A percentile compares a stretch with the other conserved stretches of the same genome.
Conservation (phyloP, 2,113 vertebrate genomes). For the Nesogale talazaci region DNA sequence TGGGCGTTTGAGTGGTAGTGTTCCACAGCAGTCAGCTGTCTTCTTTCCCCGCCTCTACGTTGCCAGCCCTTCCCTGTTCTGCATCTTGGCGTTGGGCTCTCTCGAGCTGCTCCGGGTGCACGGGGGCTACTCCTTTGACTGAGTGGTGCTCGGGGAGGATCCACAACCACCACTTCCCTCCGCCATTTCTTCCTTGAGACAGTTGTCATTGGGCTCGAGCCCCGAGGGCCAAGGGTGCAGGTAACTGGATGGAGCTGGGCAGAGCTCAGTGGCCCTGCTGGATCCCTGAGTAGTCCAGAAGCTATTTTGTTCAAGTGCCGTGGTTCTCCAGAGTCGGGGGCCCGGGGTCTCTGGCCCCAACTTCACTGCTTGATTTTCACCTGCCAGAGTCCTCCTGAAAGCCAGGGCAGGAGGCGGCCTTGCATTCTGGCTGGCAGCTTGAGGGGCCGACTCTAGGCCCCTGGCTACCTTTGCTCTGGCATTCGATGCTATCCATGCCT, state of each 20-base stretch:
- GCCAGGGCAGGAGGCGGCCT: background rate
- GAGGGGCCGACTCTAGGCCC: background rate
- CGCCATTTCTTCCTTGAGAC: too few relatives aligned
- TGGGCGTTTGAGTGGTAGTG: too few relatives aligned
- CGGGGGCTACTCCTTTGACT: too few relatives aligned
- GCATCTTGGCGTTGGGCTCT: too few relatives aligned
- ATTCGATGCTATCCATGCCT: background rate
- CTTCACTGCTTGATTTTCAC: conserved; percentile 31
- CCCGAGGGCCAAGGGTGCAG: background rate
- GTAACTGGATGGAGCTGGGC: background rate
- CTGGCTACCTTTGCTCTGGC: background rate
- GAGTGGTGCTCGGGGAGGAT: too few relatives aligned
- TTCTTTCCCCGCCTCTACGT: too few relatives aligned
- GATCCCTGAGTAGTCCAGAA: background rate
- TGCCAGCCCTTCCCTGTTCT: too few relatives aligned
- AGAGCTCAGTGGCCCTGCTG: background rate
- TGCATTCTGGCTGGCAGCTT: background rate
- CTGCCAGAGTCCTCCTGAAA: background rate
- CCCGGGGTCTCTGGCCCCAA: background rate
- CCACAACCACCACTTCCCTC: too few relatives aligned
- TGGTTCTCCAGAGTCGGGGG: background rate
- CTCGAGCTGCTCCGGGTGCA: too few relatives aligned
- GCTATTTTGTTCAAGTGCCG: background rate
- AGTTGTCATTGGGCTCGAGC: background rate
- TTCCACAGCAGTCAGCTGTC: too few relatives aligned